Base-by-base conservation (phyloP, 2,888 invertebrate species). In the Boloria selene region DNA sequence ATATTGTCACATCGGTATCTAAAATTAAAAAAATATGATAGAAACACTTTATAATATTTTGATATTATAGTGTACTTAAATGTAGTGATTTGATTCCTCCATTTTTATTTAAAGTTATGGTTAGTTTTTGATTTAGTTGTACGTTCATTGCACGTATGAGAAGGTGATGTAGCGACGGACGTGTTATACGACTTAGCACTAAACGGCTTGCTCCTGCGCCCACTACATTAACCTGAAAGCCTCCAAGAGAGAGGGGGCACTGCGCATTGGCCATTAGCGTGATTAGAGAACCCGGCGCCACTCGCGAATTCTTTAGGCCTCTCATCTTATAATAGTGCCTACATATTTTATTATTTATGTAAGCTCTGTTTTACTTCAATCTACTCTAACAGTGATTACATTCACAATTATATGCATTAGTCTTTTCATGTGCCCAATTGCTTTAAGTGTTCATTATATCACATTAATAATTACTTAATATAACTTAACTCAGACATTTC, bases 241-340 rank as follows among this genome's bases (percentile, higher is more conserved):
- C 85, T 84, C 80, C 82, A 77, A 79, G 74, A 71, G 77, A 74
- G 77, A 75, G 70, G 71, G 74, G 71, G 75, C 75, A 79, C 83
- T 85, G 90, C 89, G 91, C 90, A 92, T 90, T 91, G 90, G 88
- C 92, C 92, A 93, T 93, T 93, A 93, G 90, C 90, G 86, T 92
- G 92, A 93, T 93, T 93, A 92, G 86, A 88, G 86, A 83, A 76
- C 84, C 81, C 83, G 81, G 80, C 79, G 72, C 83, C 84, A 77
- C 84, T 86, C 85, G 84, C 87, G 84, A 86, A 88, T 90, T 90
- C 90, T 90, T 90, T 87, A 88, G 88, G 84, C 88, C 85, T 86
- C 88, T 87, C 89, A 87, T 89, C 90, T 88, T 88, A 87, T 90
- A 89, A 90, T 90, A 88, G 85, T 90, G 88, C 86, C 85, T 86